Percentiles rank a stretch among this genome's conserved stretches.
These are phyloP conservation scores for Theropithecus gelada DNA, from an alignment of 2,113 vertebrate genomes.

Conservation along the genomic window DNA sequence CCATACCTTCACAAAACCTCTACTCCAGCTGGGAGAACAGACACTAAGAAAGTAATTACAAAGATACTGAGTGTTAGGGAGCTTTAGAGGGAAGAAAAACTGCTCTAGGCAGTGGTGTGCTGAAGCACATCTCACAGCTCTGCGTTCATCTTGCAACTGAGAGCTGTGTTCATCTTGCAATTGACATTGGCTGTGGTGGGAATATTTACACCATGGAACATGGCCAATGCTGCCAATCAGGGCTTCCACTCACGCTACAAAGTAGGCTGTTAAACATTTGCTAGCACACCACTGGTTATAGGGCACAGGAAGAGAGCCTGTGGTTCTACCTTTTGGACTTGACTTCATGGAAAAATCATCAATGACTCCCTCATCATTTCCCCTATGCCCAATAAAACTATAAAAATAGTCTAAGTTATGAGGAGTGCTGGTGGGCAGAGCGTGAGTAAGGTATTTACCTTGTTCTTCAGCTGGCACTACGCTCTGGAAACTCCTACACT, in stretches of 20 bases:
- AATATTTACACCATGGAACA: not conserved
- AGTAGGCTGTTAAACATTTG: not conserved
- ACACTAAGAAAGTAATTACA: not conserved
- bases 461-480: constrained; percentile 90
- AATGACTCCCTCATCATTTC: not conserved
- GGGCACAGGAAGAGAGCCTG: not conserved
- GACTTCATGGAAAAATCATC: not conserved
- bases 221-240: not conserved
- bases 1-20: not conserved
- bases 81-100: not conserved
- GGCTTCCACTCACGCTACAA: accelerated
- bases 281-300: not conserved
- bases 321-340: not conserved
- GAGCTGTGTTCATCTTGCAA: not conserved
- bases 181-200: accelerated
- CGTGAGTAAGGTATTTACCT: constrained; percentile 83
- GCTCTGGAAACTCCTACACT: constrained; percentile 91
- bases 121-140: not conserved
- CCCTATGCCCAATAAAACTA: not conserved
- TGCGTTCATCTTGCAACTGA: accelerated
- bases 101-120: accelerated
- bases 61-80: not conserved
- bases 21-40: not conserved
- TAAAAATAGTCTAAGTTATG: not conserved
- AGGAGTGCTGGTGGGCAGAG: not conserved